Percentiles rank a stretch among this genome's conserved stretches.
These are phyloP conservation scores for Eupithecia dodoneata DNA, from an alignment of 2,888 invertebrate genomes.

Conservation along the genomic window DNA sequence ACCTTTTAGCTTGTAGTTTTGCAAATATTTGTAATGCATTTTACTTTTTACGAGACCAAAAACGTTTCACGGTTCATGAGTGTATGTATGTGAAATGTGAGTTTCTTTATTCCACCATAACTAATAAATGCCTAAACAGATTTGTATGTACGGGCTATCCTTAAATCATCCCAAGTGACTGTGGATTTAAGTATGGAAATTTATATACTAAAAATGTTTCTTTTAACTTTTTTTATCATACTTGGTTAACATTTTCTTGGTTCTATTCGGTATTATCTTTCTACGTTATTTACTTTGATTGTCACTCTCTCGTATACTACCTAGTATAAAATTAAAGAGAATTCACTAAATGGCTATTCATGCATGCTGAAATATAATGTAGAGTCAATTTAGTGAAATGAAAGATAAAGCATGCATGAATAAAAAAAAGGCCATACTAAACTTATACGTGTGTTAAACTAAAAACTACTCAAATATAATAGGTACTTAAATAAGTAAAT, in stretches of 20 bases:
- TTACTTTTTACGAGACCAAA: neutral
- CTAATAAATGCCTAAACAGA: neutral
- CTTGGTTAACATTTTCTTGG: neutral
- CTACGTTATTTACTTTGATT: neutral
- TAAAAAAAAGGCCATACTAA: constrained; percentile 1
- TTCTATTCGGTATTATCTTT: neutral
- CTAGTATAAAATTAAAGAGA: neutral
- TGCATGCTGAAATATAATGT: constrained; percentile 7
- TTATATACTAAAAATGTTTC: no score
- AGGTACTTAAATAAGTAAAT: neutral
- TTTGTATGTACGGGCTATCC: neutral
- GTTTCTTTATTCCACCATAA: neutral
- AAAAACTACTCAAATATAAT: constrained; percentile 1
- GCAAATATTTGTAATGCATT: neutral
- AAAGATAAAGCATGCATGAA: constrained; percentile 20
- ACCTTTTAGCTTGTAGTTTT: neutral
- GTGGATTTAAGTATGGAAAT: neutral
- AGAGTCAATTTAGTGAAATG: constrained; percentile 6
- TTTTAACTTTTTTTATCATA: neutral
- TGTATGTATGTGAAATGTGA: neutral
- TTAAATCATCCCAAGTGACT: neutral
- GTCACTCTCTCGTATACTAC: neutral
- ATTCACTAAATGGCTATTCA: neutral
- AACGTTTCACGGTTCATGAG: neutral
- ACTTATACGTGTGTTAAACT: neutral